These are phyloP conservation scores for Antechinus stuartii DNA, from an alignment of 2,113 vertebrate genomes.

Conservation along the genomic window DNA sequence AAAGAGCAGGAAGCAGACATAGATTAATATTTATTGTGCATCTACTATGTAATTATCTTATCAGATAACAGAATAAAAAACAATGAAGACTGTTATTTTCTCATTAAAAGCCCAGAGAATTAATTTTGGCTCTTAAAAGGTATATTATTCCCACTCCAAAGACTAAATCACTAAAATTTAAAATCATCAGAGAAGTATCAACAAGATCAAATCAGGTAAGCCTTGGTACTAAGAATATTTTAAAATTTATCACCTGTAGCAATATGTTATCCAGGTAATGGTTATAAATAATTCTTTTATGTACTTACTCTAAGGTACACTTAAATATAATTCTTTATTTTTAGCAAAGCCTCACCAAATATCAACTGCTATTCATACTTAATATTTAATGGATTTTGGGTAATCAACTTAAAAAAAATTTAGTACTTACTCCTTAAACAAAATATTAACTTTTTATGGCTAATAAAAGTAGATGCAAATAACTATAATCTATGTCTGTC, in stretches of 20 bases:
- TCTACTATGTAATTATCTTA: background rate
- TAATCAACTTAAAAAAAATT: background rate
- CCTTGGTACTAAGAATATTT: background rate
- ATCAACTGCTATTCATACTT: background rate
- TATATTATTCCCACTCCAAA: background rate
- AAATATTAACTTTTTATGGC: background rate
- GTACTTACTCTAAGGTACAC: background rate
- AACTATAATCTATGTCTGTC: background rate
- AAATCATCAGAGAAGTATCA: background rate
- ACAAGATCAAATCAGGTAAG: background rate
- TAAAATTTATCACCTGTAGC: background rate
- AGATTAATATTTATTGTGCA: background rate
- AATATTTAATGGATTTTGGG: background rate
- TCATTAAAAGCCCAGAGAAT: background rate
- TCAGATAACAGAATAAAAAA: background rate
- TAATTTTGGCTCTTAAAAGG: background rate
- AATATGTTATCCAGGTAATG: background rate
- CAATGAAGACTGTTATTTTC: background rate
- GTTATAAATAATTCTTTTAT: background rate
- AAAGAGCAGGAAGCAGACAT: background rate
- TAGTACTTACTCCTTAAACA: background rate
- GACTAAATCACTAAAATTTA: background rate
- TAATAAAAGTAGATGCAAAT: background rate
- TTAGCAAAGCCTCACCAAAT: background rate
- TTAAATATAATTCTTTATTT: slow-evolving; percentile 1